phyloP scores from a whole-genome alignment of 2,888 invertebrate species.

The Electrophaes corylata region DNA sequence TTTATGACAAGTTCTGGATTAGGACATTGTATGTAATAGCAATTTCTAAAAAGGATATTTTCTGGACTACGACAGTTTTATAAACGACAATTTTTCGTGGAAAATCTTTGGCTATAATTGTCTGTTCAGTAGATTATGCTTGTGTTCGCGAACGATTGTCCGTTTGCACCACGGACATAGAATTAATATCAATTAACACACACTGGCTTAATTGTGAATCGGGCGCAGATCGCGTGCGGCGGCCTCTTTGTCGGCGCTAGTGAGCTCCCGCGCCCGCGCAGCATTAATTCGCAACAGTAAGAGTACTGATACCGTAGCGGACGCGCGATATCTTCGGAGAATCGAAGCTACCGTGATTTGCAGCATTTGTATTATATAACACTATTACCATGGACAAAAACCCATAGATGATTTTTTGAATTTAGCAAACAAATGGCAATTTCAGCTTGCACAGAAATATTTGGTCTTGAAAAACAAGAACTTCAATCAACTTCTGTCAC shows the following conservation, averaged over 20 bases:
- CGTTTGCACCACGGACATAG: conserved; percentile 70
- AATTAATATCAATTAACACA: conserved; percentile 84
- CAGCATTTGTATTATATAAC: conserved; percentile 7
- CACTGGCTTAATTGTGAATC: conserved; percentile 83
- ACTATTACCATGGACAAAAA: too few species aligned
- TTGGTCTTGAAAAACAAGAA: too few species aligned
- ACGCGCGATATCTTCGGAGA: conserved; percentile 35
- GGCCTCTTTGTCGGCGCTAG: conserved; percentile 77
- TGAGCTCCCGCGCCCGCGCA: conserved; percentile 58
- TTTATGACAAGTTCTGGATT: too few species aligned
- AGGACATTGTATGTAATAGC: too few species aligned
- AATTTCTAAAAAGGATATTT: too few species aligned
- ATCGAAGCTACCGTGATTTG: conserved; percentile 27
- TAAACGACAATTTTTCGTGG: too few species aligned
- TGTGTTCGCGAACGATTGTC: conserved; percentile 40
- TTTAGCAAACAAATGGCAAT: too few species aligned
- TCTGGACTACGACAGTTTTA: too few species aligned
- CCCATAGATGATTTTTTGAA: too few species aligned
- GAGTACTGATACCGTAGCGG: conserved; percentile 33
- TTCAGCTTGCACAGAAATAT: too few species aligned
- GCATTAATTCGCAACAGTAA: conserved; percentile 66
- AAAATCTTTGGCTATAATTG: not conserved
- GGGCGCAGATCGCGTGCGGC: conserved; percentile 80
- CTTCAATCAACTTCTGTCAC: too few species aligned
- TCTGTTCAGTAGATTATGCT: conserved; percentile 4